Evolutionary conservation across 2,113 vertebrate genomes (phyloP), one percentile per base, ranked within the genome.

Genomic region (Paratilapia polleni): DNA sequence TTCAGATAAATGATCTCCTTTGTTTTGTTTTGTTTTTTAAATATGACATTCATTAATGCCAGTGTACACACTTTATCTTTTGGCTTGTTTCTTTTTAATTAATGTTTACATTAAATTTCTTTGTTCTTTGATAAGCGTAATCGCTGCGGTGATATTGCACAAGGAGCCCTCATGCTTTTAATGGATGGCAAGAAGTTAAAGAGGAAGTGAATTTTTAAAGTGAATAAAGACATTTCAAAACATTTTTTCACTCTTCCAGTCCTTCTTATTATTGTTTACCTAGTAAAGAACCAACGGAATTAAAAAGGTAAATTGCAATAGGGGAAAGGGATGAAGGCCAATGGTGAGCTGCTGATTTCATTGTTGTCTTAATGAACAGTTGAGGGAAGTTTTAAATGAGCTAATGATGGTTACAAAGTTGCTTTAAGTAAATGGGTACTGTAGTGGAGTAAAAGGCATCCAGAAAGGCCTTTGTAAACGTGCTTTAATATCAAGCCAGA

Each of bases 101-200:
- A 61, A 38, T 90, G 87, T 95, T 95, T 90, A 92, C 90, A 91
- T 85, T 20, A 85, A 41, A 77, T 87, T 90, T 90, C n/a, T 74
- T 81, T 90, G 83, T 92, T 94, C 82, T 90, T 94, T 87, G 60
- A 91, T 88, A 85, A 93, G 93, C 85, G 80, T 88, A 87, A 90
- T 77, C 47, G 61, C 86, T 94, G 82, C 88, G 90, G 77, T 89
- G 60, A 90, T 84, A 90, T 95, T 96, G 96, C 96, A 96, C 95
- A 95, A 90, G 47, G 63, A 83, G 70, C 62, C 84, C 87, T 81
- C 77, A 89, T 78, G 89, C 88, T 93, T 94, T 95, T 93, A 91
- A 91, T 91, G 89, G 84, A 90, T 64, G 81, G 90, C 26, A 85
- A 74, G 34, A 76, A 82, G 85, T 82, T 90, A 89, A 86, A 92